Percentiles rank a stretch among this genome's conserved stretches.
Evolutionary conservation across 2,888 invertebrate genomes (phyloP).

Genomic region (Agrochola lychnidis): DNA sequence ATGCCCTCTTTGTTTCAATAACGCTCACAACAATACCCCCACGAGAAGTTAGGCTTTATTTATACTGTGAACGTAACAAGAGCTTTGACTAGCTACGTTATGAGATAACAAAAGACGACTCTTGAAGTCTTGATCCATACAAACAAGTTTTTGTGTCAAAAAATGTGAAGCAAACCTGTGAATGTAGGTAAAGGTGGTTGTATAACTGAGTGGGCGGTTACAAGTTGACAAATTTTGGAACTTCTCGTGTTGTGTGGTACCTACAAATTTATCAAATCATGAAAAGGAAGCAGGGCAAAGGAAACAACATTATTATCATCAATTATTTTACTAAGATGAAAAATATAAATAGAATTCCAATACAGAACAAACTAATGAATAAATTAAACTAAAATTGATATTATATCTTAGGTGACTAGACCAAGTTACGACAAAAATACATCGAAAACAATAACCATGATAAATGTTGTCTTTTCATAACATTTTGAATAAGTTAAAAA

Average conservation of each 20-base stretch:
- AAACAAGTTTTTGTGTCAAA: background rate
- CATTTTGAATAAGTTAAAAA: background rate
- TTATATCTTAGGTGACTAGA: conserved; percentile 47
- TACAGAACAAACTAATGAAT: conserved; percentile 33
- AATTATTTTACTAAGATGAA: background rate
- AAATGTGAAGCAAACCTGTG: background rate
- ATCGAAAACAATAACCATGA: conserved; percentile 19
- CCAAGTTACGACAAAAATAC: conserved; percentile 32
- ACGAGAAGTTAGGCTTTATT: conserved; percentile 11
- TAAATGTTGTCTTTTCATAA: conserved; percentile 1
- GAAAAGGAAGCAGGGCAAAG: background rate
- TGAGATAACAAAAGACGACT: conserved; percentile 16
- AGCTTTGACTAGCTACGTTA: background rate
- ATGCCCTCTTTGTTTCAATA: conserved; percentile 41
- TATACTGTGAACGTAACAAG: conserved; percentile 5
- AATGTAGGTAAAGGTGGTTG: background rate
- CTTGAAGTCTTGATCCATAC: background rate
- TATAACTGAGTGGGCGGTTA: background rate
- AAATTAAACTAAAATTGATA: conserved; percentile 42
- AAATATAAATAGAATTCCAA: background rate
- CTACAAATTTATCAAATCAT: background rate
- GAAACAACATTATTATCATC: background rate
- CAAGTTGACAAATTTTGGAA: background rate
- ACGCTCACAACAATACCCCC: conserved; percentile 14
- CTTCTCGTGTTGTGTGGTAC: background rate